Evolutionary conservation across 2,888 invertebrate species (phyloP), one percentile per base, ranked within the genome.

Genomic region (Neoascia interrupta): DNA sequence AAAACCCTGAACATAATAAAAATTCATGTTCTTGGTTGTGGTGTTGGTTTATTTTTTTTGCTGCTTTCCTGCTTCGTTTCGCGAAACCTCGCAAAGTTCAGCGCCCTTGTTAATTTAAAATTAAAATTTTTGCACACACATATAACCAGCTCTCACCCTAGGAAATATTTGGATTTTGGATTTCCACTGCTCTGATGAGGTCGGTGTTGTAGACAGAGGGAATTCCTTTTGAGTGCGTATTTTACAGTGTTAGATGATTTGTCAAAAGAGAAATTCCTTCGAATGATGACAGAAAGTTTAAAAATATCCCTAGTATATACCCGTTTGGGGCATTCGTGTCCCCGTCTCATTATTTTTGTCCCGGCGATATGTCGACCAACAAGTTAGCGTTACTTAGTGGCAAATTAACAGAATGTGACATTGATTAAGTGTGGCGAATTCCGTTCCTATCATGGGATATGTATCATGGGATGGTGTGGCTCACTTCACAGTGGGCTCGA

Each of bases 21-120:
- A 66, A 49, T 45, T 41, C 34, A 54, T 54, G 23, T 45, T 53
- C 16, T 45, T 51, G 13, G 21, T 4, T 13, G 16, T 36, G n/a
- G 15, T 16, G 15, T 54, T n/a, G 15, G 8, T 49, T 61, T 53
- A 16, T 2, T 36, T 53, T 26, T 3, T 15, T 37, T n/a, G n/a
- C n/a, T n/a, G n/a, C n/a, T 23, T 64, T 26, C 5, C n/a, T 43
- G 5, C 23, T 34, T 36, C 8, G 13, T 26, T 47, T 21, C 16
- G n/a, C 31, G 41, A 28, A 45, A 26, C 41, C 43, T 41, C 49
- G 45, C 51, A 74, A 39, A 66, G 73, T 66, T 74, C 73, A 74
- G 60, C 60, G 66, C 60, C 73, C 66, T 56, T 51, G 64, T 56
- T 72, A 64, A 72, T 72, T 56, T 64, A 34, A 51, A 51, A 34